Evolutionary conservation across 2,113 vertebrate species (phyloP).

Genomic region (Oceanodroma tethys): DNA sequence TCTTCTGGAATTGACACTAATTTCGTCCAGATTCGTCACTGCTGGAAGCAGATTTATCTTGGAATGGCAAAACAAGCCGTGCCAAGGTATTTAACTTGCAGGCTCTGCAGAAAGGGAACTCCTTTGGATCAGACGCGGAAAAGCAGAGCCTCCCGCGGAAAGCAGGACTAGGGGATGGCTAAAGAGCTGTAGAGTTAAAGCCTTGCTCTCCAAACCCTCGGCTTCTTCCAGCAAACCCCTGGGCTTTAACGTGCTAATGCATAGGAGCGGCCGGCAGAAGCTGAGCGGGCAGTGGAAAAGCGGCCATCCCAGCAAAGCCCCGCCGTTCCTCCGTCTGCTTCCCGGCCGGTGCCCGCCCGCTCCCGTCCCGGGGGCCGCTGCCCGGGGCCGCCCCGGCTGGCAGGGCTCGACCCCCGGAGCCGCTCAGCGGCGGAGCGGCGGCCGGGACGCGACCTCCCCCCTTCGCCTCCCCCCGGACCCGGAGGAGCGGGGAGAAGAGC

Average conservation of each 20-base stretch:
- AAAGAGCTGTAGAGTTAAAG: not conserved
- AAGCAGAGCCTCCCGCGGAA: not conserved
- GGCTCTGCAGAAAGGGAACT: not conserved
- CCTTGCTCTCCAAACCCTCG: not conserved
- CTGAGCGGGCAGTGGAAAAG: not conserved
- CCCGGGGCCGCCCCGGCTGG: not conserved
- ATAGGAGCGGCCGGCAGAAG: not conserved
- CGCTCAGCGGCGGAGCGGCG: not conserved
- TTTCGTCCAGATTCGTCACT: conserved; percentile 46
- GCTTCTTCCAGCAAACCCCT: not conserved
- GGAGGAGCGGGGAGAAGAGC: not conserved
- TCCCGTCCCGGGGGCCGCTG: not conserved
- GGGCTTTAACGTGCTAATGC: not conserved
- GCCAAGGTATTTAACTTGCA: conserved; percentile 37
- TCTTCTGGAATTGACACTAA: conserved; percentile 12
- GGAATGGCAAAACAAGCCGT: not conserved
- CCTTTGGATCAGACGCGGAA: not conserved
- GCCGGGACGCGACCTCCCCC: not conserved
- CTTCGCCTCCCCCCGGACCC: not conserved
- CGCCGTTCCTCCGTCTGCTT: no score
- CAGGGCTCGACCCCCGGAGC: not conserved
- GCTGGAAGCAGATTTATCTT: conserved; percentile 14
- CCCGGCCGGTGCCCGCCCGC: not conserved
- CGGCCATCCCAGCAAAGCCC: not conserved
- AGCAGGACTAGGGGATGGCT: not conserved